Base-by-base conservation (phyloP, 2,888 invertebrate species). In the Metellina segmentata region DNA sequence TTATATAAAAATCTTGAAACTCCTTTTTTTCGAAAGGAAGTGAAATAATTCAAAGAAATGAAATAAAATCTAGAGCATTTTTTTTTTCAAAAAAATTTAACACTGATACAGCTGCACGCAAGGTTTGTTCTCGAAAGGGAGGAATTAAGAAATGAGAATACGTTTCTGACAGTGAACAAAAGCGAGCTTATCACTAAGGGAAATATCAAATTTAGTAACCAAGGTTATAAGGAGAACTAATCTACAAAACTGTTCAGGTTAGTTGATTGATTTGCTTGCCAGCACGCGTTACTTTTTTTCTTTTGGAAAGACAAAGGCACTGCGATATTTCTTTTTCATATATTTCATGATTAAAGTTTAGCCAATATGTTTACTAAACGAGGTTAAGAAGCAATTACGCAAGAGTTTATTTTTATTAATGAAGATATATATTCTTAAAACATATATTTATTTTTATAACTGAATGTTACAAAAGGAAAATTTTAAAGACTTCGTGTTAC, bases 41-140 rank as follows among this genome's bases (percentile, higher is more conserved):
- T 52, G 53, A 74, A 85, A 85, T 74, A 74, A 85, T 74, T 85
- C 74, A 74, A 85, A 85, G 83, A 85, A 70, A 74, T 48, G 34
- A 83, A 85, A 85, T 85, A 85, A 85, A 85, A 74, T 74, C 82
- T 11, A 20, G 71, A 82, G 19, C 71, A n/a, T n/a, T n/a, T n/a
- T n/a, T n/a, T 82, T 82, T 82, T 82, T 71, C 51, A 61, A 61
- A 61, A 61, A 61, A 85, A 74, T 74, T 7, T 85, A 74, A 85
- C 53, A 85, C 53, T 34, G 74, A 85, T 85, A 85, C 83, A 85
- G 74, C 70, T 82, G 52, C 72, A 48, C 74, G 53, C 71, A 85
- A 85, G 34, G 72, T 85, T 48, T n/a, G 72, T 72, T 19, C 34
- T 53, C 16, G 6, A 48, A 34, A 34, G 74, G 74, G 53, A 74